Percentiles rank a stretch among this genome's conserved stretches.
Evolutionary conservation across 1,140 invertebrate genomes (phyloP).

Genomic region (Bradysia coprophila): DNA sequence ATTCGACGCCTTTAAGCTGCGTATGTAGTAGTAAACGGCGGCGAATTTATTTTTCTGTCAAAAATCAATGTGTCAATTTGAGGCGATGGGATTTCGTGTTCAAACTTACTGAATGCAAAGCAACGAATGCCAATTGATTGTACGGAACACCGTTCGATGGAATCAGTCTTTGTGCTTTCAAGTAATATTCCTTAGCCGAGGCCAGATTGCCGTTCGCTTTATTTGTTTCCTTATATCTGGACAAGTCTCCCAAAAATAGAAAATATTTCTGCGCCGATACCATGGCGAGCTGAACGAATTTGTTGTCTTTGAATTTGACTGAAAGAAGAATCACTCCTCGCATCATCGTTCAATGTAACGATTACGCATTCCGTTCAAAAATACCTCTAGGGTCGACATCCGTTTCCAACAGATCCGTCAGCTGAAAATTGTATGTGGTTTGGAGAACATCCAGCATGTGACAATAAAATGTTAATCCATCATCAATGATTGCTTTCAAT

Average conservation of each 20-base stretch:
- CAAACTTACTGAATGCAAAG: slow-evolving; percentile 70
- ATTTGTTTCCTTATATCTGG: slow-evolving; percentile 71
- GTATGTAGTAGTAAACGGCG: slow-evolving; percentile 94
- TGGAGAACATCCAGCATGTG: slow-evolving; percentile 53
- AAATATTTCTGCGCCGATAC: slow-evolving; percentile 74
- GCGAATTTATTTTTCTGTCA: slow-evolving; percentile 85
- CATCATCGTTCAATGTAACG: no score
- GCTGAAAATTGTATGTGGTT: slow-evolving; percentile 50
- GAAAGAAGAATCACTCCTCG: no score
- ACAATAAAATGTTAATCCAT: slow-evolving; percentile 64
- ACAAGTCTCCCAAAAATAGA: slow-evolving; percentile 78
- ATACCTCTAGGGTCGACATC: no score
- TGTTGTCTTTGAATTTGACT: no score
- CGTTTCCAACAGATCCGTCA: slow-evolving; percentile 34
- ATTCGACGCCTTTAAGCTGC: slow-evolving; percentile 85
- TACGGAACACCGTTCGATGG: slow-evolving; percentile 90
- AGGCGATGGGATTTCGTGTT: no score
- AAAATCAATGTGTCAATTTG: no score
- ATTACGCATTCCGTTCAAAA: no score
- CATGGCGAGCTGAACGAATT: slow-evolving; percentile 52
- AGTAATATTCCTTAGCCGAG: slow-evolving; percentile 74
- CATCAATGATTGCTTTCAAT: no score
- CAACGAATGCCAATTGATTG: slow-evolving; percentile 84
- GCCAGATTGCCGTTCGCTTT: slow-evolving; percentile 70
- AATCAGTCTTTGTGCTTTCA: slow-evolving; percentile 83